Evolutionary conservation across 2,888 invertebrate species (phyloP).

Genomic region (Saturnia japonica): DNA sequence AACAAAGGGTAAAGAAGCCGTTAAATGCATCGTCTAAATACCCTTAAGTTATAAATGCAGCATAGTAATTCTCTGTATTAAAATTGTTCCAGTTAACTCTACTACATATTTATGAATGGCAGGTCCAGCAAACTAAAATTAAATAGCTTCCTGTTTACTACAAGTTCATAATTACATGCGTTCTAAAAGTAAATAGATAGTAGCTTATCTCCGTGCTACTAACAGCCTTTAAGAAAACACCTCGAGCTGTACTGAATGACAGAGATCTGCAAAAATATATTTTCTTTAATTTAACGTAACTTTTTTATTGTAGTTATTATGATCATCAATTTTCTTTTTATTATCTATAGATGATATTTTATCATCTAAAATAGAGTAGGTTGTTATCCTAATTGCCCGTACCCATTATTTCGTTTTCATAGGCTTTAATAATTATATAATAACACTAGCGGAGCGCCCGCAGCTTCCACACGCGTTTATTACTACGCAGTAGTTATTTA

Average conservation of each 20-base stretch:
- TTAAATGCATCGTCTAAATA: not conserved
- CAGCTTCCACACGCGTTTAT: too few relatives aligned
- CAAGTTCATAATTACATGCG: conserved; percentile 16
- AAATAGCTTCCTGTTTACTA: conserved; percentile 20
- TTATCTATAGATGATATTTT: not conserved
- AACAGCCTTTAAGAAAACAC: not conserved
- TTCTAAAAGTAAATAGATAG: conserved; percentile 13
- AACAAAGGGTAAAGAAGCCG: not conserved
- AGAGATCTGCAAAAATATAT: not conserved
- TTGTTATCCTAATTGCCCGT: not conserved
- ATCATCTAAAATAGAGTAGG: not conserved
- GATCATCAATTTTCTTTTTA: not conserved
- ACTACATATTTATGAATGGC: conserved; percentile 2
- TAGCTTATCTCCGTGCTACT: not conserved
- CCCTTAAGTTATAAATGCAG: not conserved
- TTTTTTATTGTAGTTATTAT: not conserved
- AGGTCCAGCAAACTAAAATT: conserved; percentile 18
- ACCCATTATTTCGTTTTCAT: not conserved
- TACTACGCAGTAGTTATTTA: too few relatives aligned
- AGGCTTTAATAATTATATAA: too few relatives aligned
- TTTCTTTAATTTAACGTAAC: not conserved
- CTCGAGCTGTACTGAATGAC: not conserved
- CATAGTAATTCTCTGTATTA: not conserved
- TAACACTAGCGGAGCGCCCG: too few relatives aligned
- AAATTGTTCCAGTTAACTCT: conserved; percentile 10